Evolutionary conservation across 2,888 invertebrate species (phyloP).

Genomic region (Caenorhabditis sp.): DNA sequence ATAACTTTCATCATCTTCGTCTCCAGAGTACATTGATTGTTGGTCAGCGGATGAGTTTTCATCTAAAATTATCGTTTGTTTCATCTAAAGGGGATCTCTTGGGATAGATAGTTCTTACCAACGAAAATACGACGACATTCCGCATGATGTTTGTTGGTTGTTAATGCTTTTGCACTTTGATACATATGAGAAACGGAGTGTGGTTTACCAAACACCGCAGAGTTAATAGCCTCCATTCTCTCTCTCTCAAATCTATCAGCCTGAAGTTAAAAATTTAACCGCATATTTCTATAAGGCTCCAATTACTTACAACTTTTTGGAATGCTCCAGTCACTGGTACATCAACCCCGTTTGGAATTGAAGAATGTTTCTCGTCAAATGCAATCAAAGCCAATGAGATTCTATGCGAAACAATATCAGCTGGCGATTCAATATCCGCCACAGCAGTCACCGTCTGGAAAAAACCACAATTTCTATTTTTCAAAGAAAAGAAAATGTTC

Average conservation of each 20-base stretch:
- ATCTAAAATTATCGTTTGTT: slow-evolving; percentile 28
- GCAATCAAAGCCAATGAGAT: slow-evolving; percentile 41
- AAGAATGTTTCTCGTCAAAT: slow-evolving; percentile 54
- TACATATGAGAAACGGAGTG: slow-evolving; percentile 52
- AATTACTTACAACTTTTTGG: slow-evolving; percentile 38
- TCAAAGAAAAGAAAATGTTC: neutral
- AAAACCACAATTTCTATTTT: neutral
- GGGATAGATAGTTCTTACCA: slow-evolving; percentile 22
- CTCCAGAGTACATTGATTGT: slow-evolving; percentile 41
- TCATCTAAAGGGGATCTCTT: neutral
- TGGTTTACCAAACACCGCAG: slow-evolving; percentile 45
- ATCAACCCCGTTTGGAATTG: slow-evolving; percentile 49
- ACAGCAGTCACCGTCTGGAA: slow-evolving; percentile 49
- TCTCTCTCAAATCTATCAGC: slow-evolving; percentile 53
- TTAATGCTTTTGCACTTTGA: slow-evolving; percentile 50
- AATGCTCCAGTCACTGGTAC: slow-evolving; percentile 38
- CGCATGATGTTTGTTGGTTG: slow-evolving; percentile 46
- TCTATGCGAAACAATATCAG: slow-evolving; percentile 56
- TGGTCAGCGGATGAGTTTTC: slow-evolving; percentile 42
- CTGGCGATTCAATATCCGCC: slow-evolving; percentile 56
- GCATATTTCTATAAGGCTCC: neutral
- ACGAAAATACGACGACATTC: slow-evolving; percentile 50
- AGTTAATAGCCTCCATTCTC: slow-evolving; percentile 39
- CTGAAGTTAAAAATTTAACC: slow-evolving; percentile 15
- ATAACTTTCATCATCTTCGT: slow-evolving; percentile 35